A percentile compares a stretch with the other conserved stretches of the same genome.
These are phyloP conservation scores for Oreochromis mossambicus DNA, from an alignment of 2,797 vertebrate species.

Conservation along the genomic window DNA sequence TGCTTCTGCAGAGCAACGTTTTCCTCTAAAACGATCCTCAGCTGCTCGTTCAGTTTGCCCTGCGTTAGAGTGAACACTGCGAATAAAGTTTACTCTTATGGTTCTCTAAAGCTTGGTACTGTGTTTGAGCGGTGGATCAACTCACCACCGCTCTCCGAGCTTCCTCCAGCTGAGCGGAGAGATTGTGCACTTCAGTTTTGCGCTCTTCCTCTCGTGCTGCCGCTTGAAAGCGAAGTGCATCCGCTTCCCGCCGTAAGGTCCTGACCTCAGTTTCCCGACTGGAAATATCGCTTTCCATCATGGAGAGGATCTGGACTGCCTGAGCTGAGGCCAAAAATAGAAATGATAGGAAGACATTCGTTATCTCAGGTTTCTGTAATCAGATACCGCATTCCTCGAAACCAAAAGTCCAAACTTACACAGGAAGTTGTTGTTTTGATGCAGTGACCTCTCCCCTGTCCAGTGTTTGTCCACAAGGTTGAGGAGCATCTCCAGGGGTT, in stretches of 20 bases:
- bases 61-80: slow-evolving; percentile 29
- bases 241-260: slow-evolving; percentile 63
- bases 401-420: slow-evolving; percentile 70
- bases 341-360: slow-evolving; percentile 3
- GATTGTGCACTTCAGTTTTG: slow-evolving; percentile 31
- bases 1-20: slow-evolving; percentile 78
- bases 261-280: slow-evolving; percentile 61
- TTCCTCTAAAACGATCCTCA: slow-evolving; percentile 77
- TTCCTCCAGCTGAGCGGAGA: slow-evolving; percentile 64
- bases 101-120: not conserved
- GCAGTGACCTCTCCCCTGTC: slow-evolving; percentile 74
- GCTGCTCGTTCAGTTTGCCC: slow-evolving; percentile 71
- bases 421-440: slow-evolving; percentile 77
- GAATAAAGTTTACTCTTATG: not conserved
- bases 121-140: not conserved
- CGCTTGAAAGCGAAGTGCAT: slow-evolving; percentile 45
- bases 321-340: slow-evolving; percentile 71
- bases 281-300: slow-evolving; percentile 68
- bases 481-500: slow-evolving; percentile 77
- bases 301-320: slow-evolving; percentile 78
- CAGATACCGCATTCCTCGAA: slow-evolving; percentile 7
- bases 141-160: slow-evolving; percentile 67
- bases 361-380: slow-evolving; percentile 27
- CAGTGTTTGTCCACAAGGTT: slow-evolving; percentile 83
- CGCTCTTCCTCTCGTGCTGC: slow-evolving; percentile 57